Base-by-base conservation (phyloP, 2,888 invertebrate genomes). In the Ophioninae sp. region DNA sequence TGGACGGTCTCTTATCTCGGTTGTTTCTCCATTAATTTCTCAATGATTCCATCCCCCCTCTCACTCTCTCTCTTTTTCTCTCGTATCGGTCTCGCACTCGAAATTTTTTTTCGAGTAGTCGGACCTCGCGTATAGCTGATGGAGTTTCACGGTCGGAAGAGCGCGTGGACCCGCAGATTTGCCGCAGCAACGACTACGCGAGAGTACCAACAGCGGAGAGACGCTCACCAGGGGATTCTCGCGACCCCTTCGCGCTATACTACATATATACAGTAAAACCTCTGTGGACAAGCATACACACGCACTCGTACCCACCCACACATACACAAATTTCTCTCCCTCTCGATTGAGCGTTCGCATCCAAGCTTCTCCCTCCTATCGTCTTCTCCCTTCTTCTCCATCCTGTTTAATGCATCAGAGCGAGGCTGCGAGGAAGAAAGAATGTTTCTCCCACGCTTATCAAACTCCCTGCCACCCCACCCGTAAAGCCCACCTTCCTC, bases 111-210 rank as follows among this genome's bases (percentile, higher is more conserved):
- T 44, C 44, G 44, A 44, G 44, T 9, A 44, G 44, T 44, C 39
- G 67, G 65, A 67, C 65, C 63, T 79, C 65, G n/a, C 71, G 78
- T 1, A 51, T 64, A 71, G 71, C 69, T 78, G 78, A 71, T 69
- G 23, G 73, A 79, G 73, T 80, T 85, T 79, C 79, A 85, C 84
- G 82, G 82, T 82, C 83, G 85, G 80, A 75, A 83, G 73, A 86
- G 81, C 83, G 85, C 86, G 87, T 86, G 89, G 87, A 85, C 87
- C 88, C 88, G 90, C 90, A 90, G 88, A 90, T 90, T 89, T 90
- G 90, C 89, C 90, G 90, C 90, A 90, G 89, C 90, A 89, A 89
- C 87, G 88, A 89, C 86, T 81, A 75, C 84, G 76, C 84, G 82
- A 81, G 87, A 81, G 84, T 81, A 81, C 73, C 81, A 76, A 79